Percentiles rank a stretch among this genome's conserved stretches.
Evolutionary conservation across 2,113 vertebrate species (phyloP).

Genomic region (Embiotoca jacksoni): DNA sequence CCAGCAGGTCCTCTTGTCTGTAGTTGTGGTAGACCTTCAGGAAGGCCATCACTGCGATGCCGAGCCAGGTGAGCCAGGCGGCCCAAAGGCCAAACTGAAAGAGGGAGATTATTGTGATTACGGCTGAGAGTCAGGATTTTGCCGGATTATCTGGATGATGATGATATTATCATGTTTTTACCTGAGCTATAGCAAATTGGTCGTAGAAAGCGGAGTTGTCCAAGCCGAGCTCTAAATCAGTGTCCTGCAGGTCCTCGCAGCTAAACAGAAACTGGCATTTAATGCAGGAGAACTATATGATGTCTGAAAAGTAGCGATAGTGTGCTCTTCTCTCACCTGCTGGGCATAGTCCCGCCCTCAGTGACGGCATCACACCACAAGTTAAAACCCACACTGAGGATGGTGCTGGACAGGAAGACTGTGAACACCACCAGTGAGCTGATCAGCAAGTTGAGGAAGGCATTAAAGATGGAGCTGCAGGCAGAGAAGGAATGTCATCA

Average conservation of each 20-base stretch:
- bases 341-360: conserved; percentile 88
- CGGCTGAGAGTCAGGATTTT: not conserved
- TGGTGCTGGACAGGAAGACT: conserved; percentile 94
- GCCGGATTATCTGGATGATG: not conserved
- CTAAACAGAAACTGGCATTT: conserved; percentile 74
- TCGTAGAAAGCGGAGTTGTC: conserved; percentile 97
- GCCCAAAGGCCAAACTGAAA: conserved; percentile 96
- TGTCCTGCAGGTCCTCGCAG: conserved; percentile 94
- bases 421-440: conserved; percentile 91
- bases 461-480: conserved; percentile 91
- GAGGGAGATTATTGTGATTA: not conserved
- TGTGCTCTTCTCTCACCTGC: conserved; percentile 84
- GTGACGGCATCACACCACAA: conserved; percentile 96
- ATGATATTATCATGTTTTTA: not conserved
- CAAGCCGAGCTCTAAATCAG: conserved; percentile 91
- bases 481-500: not conserved
- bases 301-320: not conserved
- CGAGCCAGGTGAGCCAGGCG: conserved; percentile 95
- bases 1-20: conserved; percentile 95
- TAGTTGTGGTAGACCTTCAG: conserved; percentile 96
- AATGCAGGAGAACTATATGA: not conserved
- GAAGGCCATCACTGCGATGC: conserved; percentile 92
- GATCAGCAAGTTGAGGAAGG: conserved; percentile 93
- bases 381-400: conserved; percentile 94
- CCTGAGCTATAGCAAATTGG: conserved; percentile 96